A percentile compares a stretch with the other conserved stretches of the same genome.
Conservation (phyloP, 2,113 vertebrate species). For the Pedetes capensis region DNA sequence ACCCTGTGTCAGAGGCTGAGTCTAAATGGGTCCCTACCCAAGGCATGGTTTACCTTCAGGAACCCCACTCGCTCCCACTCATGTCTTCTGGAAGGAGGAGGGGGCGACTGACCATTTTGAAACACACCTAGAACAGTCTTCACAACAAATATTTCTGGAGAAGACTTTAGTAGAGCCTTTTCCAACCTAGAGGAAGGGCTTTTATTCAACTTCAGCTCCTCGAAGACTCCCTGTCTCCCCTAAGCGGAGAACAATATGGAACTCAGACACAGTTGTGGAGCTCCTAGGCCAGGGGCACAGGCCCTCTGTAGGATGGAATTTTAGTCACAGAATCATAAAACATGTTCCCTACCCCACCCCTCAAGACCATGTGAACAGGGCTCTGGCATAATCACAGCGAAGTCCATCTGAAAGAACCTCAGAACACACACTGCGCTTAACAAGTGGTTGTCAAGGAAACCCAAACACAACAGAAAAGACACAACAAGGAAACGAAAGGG, state of each 20-base stretch:
- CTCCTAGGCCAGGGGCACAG: neutral
- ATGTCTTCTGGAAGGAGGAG: neutral
- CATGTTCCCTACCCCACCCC: neutral
- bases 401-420: neutral
- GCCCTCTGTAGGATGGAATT: neutral
- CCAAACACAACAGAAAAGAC: neutral
- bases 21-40: accelerated
- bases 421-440: neutral
- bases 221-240: neutral
- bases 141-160: neutral
- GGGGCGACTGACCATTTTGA: neutral
- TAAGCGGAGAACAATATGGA: neutral
- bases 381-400: neutral
- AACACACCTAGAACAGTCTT: neutral
- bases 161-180: neutral
- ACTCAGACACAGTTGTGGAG: neutral
- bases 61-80: neutral
- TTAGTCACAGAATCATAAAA: neutral
- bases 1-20: neutral
- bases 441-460: neutral
- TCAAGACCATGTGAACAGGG: neutral
- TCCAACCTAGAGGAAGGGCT: neutral
- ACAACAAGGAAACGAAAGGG: neutral
- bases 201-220: neutral
- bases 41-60: neutral